Evolutionary conservation across 2,888 invertebrate species (phyloP), one percentile per base, ranked within the genome.

Genomic region (Vannuccia rotundouncinata): DNA sequence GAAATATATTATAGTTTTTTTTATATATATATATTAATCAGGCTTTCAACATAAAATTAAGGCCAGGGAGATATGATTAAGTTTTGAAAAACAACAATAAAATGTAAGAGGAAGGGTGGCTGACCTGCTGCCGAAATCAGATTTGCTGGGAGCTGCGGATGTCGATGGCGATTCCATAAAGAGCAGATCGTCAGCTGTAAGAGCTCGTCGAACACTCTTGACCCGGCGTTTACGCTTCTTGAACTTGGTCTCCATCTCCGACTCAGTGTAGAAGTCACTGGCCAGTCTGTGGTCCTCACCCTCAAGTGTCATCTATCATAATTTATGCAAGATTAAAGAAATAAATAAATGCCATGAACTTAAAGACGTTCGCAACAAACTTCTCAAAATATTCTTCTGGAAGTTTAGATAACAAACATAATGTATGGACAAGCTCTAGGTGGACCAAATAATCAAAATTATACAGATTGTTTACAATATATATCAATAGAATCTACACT

Each of bases 171-270:
- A 81, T 25, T 77, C 79, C 66, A 83, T 59, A 0, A 90, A 89
- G 76, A 91, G 86, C 30, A 94, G 88, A 85, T 93, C 93, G 83
- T 93, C 93, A 0, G 92, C 92, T 84, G 91, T 92, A 1, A 93
- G 86, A 81, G 90, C 90, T 66, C 88, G 90, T 0, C 93, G 88
- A 28, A 93, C 90, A 86, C 92, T 93, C 79, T 92, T 90, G 0
- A 90, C 86, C 87, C 90, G 87, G 83, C 86, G 88, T 82, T 93
- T 95, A 77, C 93, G 91, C 87, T 95, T 94, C 88, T 94, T 95
- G 88, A 95, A 95, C 89, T 92, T 93, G 22, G 74, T 27, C 17
- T 31, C 31, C 74, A 30, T 29, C 31, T 78, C 79, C 22, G 77
- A 31, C n/a, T 22, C 60, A 1, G 78, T 66, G 60, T 22, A 78